These are phyloP conservation scores for Graphium colonna DNA, from an alignment of 2,888 invertebrate species.

Conservation along the genomic window DNA sequence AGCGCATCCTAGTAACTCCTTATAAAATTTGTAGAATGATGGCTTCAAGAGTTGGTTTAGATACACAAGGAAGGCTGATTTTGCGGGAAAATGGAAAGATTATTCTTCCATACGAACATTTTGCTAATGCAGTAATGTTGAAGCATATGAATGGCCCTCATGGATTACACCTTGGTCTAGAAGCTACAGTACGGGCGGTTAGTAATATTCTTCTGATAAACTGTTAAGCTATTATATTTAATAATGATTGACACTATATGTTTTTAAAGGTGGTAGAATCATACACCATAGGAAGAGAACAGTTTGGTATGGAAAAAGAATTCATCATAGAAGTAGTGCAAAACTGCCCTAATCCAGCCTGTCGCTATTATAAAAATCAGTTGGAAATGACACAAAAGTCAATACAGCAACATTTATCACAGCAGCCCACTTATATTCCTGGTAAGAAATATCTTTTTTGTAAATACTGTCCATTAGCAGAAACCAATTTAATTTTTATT, in stretches of 20 bases:
- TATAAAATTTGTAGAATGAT: slow-evolving; percentile 84
- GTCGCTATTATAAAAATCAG: slow-evolving; percentile 92
- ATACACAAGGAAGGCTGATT: slow-evolving; percentile 90
- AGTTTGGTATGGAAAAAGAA: slow-evolving; percentile 94
- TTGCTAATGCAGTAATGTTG: slow-evolving; percentile 94
- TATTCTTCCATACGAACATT: slow-evolving; percentile 92
- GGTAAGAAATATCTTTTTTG: slow-evolving; percentile 41
- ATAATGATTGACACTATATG: neutral
- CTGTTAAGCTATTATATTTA: neutral
- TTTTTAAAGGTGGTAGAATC: slow-evolving; percentile 86
- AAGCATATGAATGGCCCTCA: slow-evolving; percentile 95
- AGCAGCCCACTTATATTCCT: slow-evolving; percentile 77
- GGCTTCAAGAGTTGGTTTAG: slow-evolving; percentile 90
- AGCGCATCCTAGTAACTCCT: neutral
- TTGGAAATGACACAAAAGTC: slow-evolving; percentile 86
- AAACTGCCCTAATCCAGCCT: slow-evolving; percentile 92
- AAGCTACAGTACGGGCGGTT: slow-evolving; percentile 91
- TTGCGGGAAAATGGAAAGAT: slow-evolving; percentile 93
- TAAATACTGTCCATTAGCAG: neutral
- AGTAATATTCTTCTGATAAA: slow-evolving; percentile 44
- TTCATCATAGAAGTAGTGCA: slow-evolving; percentile 94
- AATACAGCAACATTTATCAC: slow-evolving; percentile 83
- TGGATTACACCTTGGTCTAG: slow-evolving; percentile 90
- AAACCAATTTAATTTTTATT: neutral
- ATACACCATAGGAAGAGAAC: slow-evolving; percentile 90